Conservation (phyloP, 1,140 invertebrate genomes). For the Zaprionus vittiger region DNA sequence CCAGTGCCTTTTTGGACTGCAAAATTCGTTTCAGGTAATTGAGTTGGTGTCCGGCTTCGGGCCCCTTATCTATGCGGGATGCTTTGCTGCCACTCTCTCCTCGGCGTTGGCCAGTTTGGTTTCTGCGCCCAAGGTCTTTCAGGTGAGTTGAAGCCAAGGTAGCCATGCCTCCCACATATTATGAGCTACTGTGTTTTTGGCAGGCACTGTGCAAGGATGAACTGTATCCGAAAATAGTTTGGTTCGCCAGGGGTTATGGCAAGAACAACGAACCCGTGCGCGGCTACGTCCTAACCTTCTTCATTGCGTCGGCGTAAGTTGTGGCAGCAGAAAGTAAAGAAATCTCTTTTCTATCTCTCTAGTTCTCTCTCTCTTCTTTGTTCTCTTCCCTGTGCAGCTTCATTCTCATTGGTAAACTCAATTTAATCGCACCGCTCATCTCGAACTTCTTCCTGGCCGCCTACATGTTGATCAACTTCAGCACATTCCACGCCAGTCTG, state of each 20-base stretch:
- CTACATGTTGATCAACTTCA: conserved; percentile 98
- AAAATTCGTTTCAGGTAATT: conserved; percentile 91
- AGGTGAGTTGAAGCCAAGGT: conserved; percentile 84
- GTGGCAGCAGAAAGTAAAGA: neutral
- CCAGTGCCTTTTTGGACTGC: conserved; percentile 90
- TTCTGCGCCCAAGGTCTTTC: conserved; percentile 97
- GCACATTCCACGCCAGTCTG: conserved; percentile 96
- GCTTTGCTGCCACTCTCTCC: conserved; percentile 97
- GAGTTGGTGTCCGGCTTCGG: conserved; percentile 95
- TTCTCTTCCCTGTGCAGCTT: conserved; percentile 50
- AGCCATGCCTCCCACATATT: neutral
- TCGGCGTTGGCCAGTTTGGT: conserved; percentile 98
- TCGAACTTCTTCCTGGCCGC: conserved; percentile 99
- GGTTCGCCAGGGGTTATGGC: conserved; percentile 97
- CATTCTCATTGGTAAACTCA: conserved; percentile 91
- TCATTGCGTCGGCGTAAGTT: conserved; percentile 95
- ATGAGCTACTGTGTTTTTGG: neutral
- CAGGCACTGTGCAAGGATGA: conserved; percentile 97
- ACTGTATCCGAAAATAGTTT: conserved; percentile 95
- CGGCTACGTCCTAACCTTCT: conserved; percentile 95
- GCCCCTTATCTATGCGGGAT: conserved; percentile 97
- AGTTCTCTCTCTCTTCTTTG: neutral
- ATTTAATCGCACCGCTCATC: conserved; percentile 97
- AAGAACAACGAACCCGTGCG: conserved; percentile 95
- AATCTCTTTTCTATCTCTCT: neutral